phyloP scores from a whole-genome alignment of 2,797 vertebrate species.

The Epinephelus coioides region DNA sequence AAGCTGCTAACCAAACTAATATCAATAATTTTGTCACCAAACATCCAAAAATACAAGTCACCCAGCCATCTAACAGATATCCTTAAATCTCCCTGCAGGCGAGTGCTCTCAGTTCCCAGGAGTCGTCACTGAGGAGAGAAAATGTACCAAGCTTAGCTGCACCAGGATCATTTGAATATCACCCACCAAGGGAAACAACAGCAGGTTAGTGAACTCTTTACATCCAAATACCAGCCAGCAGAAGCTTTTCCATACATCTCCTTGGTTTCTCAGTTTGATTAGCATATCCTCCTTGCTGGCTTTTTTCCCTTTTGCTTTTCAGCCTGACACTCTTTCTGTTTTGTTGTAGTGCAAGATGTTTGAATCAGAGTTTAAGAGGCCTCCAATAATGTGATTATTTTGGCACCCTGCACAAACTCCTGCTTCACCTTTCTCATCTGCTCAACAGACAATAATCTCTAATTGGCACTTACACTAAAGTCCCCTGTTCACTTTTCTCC shows the following conservation, averaged over 20 bases:
- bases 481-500: neutral
- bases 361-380: conserved; percentile 8
- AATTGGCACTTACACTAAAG: neutral
- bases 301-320: conserved; percentile 23
- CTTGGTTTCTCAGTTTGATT: conserved; percentile 36
- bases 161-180: conserved; percentile 43
- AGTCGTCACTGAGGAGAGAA: conserved; percentile 31
- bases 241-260: conserved; percentile 50
- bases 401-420: neutral
- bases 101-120: conserved; percentile 27
- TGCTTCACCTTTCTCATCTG: neutral
- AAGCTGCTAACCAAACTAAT: neutral
- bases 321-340: conserved; percentile 22
- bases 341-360: neutral
- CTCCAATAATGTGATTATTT: neutral
- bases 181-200: conserved; percentile 34
- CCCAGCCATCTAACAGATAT: fast-evolving
- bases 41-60: neutral
- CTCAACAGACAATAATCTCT: neutral
- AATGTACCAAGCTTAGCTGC: conserved; percentile 13
- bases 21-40: no score
- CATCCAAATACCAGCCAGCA: neutral
- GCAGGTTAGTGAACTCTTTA: conserved; percentile 54
- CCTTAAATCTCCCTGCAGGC: conserved; percentile 41
- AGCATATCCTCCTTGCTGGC: conserved; percentile 18